Evolutionary conservation across 64 coral and sea anemone species (phyloP).

Genomic region (Montipora efflorescens): DNA sequence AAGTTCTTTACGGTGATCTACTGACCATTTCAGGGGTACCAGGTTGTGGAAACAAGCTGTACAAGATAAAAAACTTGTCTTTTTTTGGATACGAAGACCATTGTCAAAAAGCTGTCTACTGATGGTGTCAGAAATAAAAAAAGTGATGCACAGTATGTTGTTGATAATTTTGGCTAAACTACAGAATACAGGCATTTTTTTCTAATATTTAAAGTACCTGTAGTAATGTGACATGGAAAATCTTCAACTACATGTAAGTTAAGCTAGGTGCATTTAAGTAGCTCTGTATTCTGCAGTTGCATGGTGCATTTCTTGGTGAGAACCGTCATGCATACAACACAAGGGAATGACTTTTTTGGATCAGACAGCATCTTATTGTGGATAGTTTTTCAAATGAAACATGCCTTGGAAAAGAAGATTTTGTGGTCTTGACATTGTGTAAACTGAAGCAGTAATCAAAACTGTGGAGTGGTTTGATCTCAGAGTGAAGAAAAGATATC

Average conservation of each 20-base stretch:
- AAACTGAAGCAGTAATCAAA: not conserved
- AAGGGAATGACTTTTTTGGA: not conserved
- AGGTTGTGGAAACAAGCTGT: not conserved
- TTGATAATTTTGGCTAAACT: too few species aligned
- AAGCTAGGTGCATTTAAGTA: too few species aligned
- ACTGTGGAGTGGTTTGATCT: not conserved
- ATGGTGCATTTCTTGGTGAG: not conserved
- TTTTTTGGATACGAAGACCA: too few species aligned
- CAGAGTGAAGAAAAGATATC: not conserved
- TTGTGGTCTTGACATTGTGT: not conserved
- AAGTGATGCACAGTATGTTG: not conserved
- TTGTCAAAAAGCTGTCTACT: not conserved
- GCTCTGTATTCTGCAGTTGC: not conserved
- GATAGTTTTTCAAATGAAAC: not conserved
- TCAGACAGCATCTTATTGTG: not conserved
- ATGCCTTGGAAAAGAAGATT: not conserved
- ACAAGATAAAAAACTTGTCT: not conserved
- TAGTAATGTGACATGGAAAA: too few species aligned
- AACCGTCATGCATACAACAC: not conserved
- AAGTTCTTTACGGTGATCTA: not conserved
- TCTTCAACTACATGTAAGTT: too few species aligned
- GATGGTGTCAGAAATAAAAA: not conserved
- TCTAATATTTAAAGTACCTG: too few species aligned
- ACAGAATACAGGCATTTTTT: too few species aligned
- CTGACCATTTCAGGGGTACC: too few species aligned